These are phyloP conservation scores for Drosophila sturtevanti DNA, from an alignment of 1,140 invertebrate genomes.

Conservation along the genomic window DNA sequence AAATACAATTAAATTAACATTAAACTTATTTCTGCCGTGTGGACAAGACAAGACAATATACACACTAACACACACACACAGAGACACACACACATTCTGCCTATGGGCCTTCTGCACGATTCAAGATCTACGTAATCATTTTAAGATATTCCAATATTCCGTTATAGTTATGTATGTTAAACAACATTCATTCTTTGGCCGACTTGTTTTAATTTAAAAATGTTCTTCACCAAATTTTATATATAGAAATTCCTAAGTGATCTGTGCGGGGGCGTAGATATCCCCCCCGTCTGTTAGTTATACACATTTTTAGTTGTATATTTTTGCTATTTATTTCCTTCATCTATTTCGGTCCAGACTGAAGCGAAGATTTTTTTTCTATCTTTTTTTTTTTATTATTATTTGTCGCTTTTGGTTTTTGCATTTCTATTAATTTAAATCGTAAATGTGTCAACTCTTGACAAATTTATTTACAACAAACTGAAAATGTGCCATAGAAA, in stretches of 20 bases:
- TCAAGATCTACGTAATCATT: conserved; percentile 48
- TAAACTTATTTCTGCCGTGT: conserved; percentile 66
- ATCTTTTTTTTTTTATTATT: too few species aligned
- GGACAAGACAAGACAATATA: not conserved
- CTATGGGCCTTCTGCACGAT: conserved; percentile 14
- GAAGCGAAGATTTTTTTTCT: not conserved
- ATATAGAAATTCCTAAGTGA: conserved; percentile 44
- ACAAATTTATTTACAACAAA: conserved; percentile 53
- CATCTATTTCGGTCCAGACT: not conserved
- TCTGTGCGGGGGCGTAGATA: conserved; percentile 33
- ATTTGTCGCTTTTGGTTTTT: conserved; percentile 20
- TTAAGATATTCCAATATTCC: conserved; percentile 61
- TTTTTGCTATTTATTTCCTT: not conserved
- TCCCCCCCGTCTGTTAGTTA: not conserved
- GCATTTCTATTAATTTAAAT: conserved; percentile 54
- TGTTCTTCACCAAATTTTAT: conserved; percentile 2
- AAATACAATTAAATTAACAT: conserved; percentile 81
- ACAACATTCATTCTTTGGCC: conserved; percentile 28
- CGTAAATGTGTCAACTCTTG: conserved; percentile 44
- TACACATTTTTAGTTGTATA: too few species aligned
- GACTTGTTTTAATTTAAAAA: conserved; percentile 21
- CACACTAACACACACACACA: too few species aligned
- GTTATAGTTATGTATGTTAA: conserved; percentile 43
- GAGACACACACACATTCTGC: too few species aligned
- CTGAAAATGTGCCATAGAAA: conserved; percentile 48